Evolutionary conservation across 2,113 vertebrate genomes (phyloP).

Genomic region (Larimichthys crocea): DNA sequence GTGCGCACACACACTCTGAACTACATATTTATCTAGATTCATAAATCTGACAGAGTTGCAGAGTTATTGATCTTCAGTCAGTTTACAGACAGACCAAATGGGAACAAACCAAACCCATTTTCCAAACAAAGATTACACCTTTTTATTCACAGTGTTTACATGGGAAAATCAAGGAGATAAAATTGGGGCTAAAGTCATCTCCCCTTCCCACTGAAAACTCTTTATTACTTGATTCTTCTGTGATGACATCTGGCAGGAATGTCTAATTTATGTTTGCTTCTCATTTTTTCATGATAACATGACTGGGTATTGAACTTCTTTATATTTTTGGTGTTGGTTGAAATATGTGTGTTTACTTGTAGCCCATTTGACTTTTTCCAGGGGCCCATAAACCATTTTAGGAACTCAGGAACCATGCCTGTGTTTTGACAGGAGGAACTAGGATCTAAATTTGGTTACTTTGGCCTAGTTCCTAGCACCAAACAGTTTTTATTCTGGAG

Average conservation of each 20-base stretch:
- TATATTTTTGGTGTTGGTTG: background rate
- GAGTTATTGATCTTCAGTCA: slow-evolving; percentile 60
- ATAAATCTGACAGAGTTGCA: slow-evolving; percentile 46
- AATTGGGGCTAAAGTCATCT: background rate
- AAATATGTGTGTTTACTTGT: background rate
- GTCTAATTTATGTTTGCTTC: background rate
- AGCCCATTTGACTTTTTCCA: no score
- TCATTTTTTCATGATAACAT: background rate
- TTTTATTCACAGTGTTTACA: slow-evolving; percentile 37
- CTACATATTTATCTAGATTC: slow-evolving; percentile 44
- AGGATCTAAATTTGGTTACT: background rate
- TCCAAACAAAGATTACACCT: slow-evolving; percentile 28
- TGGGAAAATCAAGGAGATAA: background rate
- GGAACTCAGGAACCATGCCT: background rate
- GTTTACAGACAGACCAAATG: slow-evolving; percentile 43
- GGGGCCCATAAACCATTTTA: background rate
- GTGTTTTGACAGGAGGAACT: background rate
- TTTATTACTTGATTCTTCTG: background rate
- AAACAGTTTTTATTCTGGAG: no score
- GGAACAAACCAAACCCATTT: slow-evolving; percentile 38
- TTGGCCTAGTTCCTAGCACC: background rate
- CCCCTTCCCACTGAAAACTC: background rate
- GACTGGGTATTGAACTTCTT: background rate
- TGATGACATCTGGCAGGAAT: background rate
- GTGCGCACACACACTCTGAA: background rate